phyloP scores from a whole-genome alignment of 2,113 vertebrate genomes.

The Zosterops pallidus region DNA sequence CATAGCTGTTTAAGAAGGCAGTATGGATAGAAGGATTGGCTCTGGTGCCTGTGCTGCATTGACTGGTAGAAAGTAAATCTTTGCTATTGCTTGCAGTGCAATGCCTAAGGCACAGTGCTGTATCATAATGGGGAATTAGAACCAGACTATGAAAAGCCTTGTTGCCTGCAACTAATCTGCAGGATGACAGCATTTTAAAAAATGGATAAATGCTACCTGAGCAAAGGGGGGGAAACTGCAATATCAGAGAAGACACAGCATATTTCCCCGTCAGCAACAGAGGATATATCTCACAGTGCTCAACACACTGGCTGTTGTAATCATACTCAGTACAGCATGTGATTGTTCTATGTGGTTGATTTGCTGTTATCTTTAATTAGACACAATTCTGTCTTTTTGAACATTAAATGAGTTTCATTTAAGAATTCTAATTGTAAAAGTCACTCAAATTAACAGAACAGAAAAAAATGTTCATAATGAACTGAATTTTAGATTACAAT shows the following conservation, averaged over 20 bases:
- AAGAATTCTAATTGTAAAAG: slow-evolving; percentile 48
- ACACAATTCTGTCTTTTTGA: slow-evolving; percentile 22
- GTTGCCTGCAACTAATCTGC: background rate
- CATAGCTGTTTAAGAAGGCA: background rate
- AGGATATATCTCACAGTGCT: background rate
- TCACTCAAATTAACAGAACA: slow-evolving; percentile 31
- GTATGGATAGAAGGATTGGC: background rate
- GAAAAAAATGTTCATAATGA: slow-evolving; percentile 1
- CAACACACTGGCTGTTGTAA: background rate
- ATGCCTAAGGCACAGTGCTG: background rate
- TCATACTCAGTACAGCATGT: background rate
- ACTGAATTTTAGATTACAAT: slow-evolving; percentile 18
- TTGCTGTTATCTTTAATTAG: slow-evolving; percentile 62
- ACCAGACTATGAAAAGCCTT: background rate
- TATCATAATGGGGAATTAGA: background rate
- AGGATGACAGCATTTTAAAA: background rate
- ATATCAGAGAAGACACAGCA: background rate
- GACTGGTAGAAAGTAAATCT: background rate
- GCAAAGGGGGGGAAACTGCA: background rate
- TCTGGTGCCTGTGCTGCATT: background rate
- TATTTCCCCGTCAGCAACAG: background rate
- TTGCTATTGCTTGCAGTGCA: background rate
- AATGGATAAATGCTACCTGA: slow-evolving; percentile 1
- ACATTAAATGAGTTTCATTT: slow-evolving; percentile 33
- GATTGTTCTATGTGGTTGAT: slow-evolving; percentile 26